Evolutionary conservation across 2,888 invertebrate species (phyloP).

Genomic region (Augochlorella aurata): DNA sequence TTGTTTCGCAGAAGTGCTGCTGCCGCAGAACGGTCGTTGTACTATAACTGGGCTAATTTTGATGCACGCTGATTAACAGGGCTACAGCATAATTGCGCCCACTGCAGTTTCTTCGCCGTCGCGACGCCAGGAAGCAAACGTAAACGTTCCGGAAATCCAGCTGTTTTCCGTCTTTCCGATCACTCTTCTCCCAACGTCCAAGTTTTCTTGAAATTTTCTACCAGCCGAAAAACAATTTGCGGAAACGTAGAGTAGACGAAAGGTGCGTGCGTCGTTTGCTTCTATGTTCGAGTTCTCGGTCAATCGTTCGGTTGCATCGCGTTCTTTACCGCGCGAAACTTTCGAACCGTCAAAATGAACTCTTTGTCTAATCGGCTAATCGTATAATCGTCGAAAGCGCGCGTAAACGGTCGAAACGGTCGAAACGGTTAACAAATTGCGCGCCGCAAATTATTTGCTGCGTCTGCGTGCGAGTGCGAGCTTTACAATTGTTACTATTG

Average conservation of each 20-base stretch:
- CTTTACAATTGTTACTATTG: neutral
- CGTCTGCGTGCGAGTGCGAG: neutral
- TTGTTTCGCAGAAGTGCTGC: constrained; percentile 18
- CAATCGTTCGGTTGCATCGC: neutral
- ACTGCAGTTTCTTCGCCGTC: constrained; percentile 15
- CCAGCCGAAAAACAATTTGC: neutral
- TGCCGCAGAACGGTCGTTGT: constrained; percentile 58
- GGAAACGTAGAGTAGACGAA: neutral
- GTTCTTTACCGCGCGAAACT: neutral
- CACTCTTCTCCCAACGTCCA: neutral
- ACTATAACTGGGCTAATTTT: constrained; percentile 74
- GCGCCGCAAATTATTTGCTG: neutral
- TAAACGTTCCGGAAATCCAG: neutral
- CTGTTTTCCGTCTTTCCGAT: neutral
- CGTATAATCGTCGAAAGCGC: neutral
- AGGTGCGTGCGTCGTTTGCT: neutral
- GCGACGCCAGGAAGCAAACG: constrained; percentile 9
- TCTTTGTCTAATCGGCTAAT: neutral
- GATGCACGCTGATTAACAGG: constrained; percentile 76
- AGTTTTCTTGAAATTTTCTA: neutral
- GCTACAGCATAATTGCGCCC: constrained; percentile 48
- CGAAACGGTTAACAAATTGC: neutral
- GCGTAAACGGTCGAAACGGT: neutral
- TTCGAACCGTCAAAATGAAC: neutral
- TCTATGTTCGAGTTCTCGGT: neutral